Conservation (phyloP, 92 coral and sea anemone species). For the Meandrina meandrites region DNA sequence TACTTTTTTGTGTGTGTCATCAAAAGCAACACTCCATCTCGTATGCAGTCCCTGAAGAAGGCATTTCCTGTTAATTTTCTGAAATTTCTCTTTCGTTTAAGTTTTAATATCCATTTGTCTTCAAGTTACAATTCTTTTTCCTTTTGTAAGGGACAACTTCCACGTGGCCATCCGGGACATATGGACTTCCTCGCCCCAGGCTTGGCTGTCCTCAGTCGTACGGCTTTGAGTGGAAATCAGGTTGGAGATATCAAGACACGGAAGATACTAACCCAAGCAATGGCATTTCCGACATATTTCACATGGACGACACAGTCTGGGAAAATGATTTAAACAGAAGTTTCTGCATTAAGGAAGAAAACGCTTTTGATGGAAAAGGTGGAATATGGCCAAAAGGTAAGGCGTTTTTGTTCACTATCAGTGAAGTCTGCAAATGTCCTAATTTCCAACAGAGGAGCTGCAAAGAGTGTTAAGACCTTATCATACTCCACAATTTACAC, state of each 20-base stretch:
- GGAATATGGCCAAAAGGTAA: constrained; percentile 14
- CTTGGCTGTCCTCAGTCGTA: constrained; percentile 45
- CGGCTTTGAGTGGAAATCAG: constrained; percentile 37
- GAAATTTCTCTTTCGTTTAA: too few relatives aligned
- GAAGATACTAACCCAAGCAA: constrained; percentile 39
- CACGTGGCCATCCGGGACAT: constrained; percentile 53
- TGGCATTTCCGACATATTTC: constrained; percentile 33
- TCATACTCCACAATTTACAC: too few relatives aligned
- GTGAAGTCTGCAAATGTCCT: too few relatives aligned
- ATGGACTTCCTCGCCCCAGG: constrained; percentile 48
- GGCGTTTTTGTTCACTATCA: background rate
- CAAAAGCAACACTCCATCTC: too few relatives aligned
- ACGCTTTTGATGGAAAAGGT: background rate
- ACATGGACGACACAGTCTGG: constrained; percentile 36
- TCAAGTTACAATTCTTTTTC: too few relatives aligned
- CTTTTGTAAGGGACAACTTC: background rate
- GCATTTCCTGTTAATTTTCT: too few relatives aligned
- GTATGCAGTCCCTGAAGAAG: too few relatives aligned
- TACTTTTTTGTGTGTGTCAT: too few relatives aligned
- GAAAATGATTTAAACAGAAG: constrained; percentile 43
- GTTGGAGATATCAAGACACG: constrained; percentile 60
- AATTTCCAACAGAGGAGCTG: too few relatives aligned
- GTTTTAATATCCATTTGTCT: too few relatives aligned
- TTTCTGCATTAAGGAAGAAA: background rate
- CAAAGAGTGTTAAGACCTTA: too few relatives aligned